Conservation (phyloP, 2,797 vertebrate species). For the Tokudaia tokunoshimensis region DNA sequence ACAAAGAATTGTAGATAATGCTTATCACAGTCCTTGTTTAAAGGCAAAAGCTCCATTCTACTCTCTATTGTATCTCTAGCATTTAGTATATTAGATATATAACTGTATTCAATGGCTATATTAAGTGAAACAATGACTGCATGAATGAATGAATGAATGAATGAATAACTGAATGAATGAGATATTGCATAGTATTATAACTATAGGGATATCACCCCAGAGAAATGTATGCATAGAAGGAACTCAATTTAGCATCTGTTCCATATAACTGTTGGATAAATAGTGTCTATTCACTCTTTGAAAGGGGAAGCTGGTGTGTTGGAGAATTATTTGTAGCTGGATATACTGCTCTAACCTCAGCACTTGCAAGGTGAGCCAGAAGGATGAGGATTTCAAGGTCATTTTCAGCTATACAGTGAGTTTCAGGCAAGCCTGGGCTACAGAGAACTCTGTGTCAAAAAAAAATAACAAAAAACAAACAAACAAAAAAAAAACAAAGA, state of each 20-base stretch:
- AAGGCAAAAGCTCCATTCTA: not conserved
- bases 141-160: not conserved
- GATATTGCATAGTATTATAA: not conserved
- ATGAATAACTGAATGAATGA: not conserved
- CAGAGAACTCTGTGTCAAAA: not conserved
- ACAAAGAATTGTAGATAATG: not conserved
- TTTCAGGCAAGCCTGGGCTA: not conserved
- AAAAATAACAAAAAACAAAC: no score
- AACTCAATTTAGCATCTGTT: not conserved
- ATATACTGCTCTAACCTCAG: not conserved
- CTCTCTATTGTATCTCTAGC: not conserved
- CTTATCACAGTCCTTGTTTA: not conserved
- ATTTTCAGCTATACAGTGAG: not conserved
- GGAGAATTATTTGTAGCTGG: not conserved
- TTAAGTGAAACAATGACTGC: constrained; percentile 36
- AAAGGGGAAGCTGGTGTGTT: not conserved
- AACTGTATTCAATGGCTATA: not conserved
- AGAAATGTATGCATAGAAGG: not conserved
- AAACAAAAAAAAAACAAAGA: not conserved
- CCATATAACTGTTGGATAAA: constrained; percentile 6
- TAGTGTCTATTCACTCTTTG: not conserved
- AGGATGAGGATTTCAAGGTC: not conserved
- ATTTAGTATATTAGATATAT: not conserved
- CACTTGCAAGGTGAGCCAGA: no score
- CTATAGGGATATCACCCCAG: not conserved